Evolutionary conservation across 1,140 invertebrate genomes (phyloP), one percentile per base, ranked within the genome.

Genomic region (Odontomachus brunneus): DNA sequence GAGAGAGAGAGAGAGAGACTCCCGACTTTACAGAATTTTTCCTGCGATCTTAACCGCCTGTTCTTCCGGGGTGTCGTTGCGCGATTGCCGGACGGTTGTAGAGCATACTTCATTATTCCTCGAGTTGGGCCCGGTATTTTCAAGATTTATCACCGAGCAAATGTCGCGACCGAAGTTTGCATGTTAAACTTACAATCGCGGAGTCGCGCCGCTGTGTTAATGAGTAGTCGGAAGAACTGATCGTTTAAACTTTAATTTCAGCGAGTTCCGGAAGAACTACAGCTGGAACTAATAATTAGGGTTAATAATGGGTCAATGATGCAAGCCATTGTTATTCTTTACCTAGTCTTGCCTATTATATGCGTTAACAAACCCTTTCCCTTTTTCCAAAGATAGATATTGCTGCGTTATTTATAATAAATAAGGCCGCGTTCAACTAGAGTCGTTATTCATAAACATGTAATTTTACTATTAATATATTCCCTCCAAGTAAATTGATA

Each of bases 21-120:
- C 5, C 11, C 12, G 24, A 53, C 65, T 59, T 80, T 80, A 48
- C n/a, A 57, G 33, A 78, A 57, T 29, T 78, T 48, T 48, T n/a
- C 75, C 17, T 33, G 49, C 33, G 22, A 57, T 24, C 38, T 59
- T 59, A 67, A 69, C 24, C 17, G 19, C 5, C 4, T 11, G 15
- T 24, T 44, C 26, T 69, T 51, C 3, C 53, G 17, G 17, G 22
- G 26, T 14, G 4, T 14, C 22, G 19, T 38, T 24, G 66, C 66
- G 22, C 12, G 7, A 1, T n/a, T 3, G 55, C 17, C 26, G n/a
- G 17, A 11, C 3, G 15, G 0, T n/a, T 53, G 49, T 26, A 38
- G 49, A 15, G 66, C 11, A 44, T 26, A 38, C 26, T 44, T 33
- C 3, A 14, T 3, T 7, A 4, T 66, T 66, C 3, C 2, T 53